Base-by-base conservation (phyloP, 1,140 invertebrate genomes). In the Drosophila pallidifrons region DNA sequence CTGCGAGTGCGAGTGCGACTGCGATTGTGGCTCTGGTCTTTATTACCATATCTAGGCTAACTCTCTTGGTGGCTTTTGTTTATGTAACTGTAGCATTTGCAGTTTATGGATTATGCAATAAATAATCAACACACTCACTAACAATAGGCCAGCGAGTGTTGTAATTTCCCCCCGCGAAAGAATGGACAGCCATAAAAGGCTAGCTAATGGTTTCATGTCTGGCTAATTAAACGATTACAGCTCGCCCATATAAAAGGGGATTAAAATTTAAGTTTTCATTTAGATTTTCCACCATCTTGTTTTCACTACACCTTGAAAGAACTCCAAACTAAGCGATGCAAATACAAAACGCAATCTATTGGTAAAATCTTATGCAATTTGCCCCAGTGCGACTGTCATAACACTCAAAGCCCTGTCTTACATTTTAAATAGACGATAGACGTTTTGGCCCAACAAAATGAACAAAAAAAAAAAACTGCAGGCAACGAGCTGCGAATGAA, bases 21-120 rank as follows among this genome's bases (percentile, higher is more conserved):
- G 13, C 5, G 32, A 16, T 16, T 64, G 45, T 49, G 67, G 60
- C 79, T 54, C 52, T 71, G 66, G 59, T 86, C 41, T 88, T 87
- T 87, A 87, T 87, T 87, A 87, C 83, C 83, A 87, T 87, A 88
- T 87, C 69, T 81, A 76, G 80, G 79, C 80, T 83, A 83, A 75
- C 83, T 88, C 83, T 86, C 68, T 86, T 70, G 82, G 64, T 60
- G 79, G 65, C 76, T 69, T 64, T 67, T 77, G 75, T 81, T 88
- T 87, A 86, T 87, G 87, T 83, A 87, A 75, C 68, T 64, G 67
- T 61, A 71, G 83, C 82, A 75, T 74, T 88, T 87, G 82, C 82
- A 87, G 83, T 88, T 87, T 87, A 87, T 87, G 82, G 82, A 88
- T 87, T 88, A 83, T 87, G 83, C 83, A 87, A 87, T 88, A 87